Conservation (phyloP, 1,140 invertebrate species). For the Ridgeia piscesae region DNA sequence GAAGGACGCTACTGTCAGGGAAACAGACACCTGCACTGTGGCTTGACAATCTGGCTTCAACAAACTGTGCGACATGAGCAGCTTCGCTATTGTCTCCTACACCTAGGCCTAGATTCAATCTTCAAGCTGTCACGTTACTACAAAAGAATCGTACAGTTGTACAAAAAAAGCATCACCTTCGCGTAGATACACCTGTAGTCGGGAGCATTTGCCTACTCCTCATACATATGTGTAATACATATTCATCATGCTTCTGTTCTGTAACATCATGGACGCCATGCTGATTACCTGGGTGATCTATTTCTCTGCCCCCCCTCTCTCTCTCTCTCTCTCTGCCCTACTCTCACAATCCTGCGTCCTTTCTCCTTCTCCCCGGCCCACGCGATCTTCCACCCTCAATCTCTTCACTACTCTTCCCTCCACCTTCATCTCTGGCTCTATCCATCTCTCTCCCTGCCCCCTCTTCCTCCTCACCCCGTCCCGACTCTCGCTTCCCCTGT, state of each 20-base stretch:
- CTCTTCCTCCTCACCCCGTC: too few relatives aligned
- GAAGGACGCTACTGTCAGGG: background rate
- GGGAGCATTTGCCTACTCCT: too few relatives aligned
- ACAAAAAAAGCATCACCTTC: background rate
- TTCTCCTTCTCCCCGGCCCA: too few relatives aligned
- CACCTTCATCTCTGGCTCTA: too few relatives aligned
- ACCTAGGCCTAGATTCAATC: background rate
- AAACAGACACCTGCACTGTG: background rate
- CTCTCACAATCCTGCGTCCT: too few relatives aligned
- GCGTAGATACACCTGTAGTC: background rate
- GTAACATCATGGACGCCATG: background rate
- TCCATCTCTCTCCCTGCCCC: too few relatives aligned
- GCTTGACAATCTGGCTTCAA: background rate
- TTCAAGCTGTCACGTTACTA: background rate
- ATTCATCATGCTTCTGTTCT: background rate
- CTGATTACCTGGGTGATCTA: background rate
- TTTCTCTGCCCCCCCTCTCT: background rate
- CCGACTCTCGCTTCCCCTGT: background rate
- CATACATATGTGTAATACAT: background rate
- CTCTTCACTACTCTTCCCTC: too few relatives aligned
- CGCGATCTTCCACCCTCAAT: too few relatives aligned
- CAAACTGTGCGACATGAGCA: background rate
- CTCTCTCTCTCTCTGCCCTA: too few relatives aligned
- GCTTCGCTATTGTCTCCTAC: background rate
- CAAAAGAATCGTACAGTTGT: background rate